Evolutionary conservation across 2,797 vertebrate species (phyloP).

Genomic region (Odontamblyopus rebecca): DNA sequence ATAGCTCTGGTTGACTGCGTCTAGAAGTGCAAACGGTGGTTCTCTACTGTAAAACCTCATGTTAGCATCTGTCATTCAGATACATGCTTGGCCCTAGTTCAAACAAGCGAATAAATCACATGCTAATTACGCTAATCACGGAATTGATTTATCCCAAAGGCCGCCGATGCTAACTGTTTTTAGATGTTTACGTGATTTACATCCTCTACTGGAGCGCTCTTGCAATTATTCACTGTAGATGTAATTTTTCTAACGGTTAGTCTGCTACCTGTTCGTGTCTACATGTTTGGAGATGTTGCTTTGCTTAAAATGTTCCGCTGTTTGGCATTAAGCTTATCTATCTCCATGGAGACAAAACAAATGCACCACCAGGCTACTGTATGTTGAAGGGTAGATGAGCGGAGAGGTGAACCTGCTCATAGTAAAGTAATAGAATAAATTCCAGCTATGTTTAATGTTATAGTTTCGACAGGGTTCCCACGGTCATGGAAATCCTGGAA

Average conservation of each 20-base stretch:
- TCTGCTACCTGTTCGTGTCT: not conserved
- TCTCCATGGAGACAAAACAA: not conserved
- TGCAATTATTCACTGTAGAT: not conserved
- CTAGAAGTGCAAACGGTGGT: not conserved
- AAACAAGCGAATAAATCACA: constrained; percentile 2
- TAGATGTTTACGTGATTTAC: not conserved
- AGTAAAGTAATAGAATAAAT: no score
- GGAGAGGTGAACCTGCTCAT: no score
- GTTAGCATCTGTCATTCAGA: not conserved
- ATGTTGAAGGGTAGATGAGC: no score
- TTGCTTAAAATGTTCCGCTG: not conserved
- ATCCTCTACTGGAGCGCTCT: not conserved
- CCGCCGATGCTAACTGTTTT: not conserved
- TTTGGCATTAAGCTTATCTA: not conserved
- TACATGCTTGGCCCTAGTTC: not conserved
- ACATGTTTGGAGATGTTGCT: not conserved
- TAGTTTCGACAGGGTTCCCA: no score
- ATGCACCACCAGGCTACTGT: no score
- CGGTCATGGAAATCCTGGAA: no score
- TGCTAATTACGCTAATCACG: constrained; percentile 3
- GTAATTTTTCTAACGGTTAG: not conserved
- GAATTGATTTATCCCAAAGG: not conserved
- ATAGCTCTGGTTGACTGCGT: constrained; percentile 26
- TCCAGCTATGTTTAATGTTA: no score
- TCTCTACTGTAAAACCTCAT: constrained; percentile 7